A percentile compares a stretch with the other conserved stretches of the same genome.
These are phyloP conservation scores for Sterna hirundo DNA, from an alignment of 2,113 vertebrate species.

Conservation along the genomic window DNA sequence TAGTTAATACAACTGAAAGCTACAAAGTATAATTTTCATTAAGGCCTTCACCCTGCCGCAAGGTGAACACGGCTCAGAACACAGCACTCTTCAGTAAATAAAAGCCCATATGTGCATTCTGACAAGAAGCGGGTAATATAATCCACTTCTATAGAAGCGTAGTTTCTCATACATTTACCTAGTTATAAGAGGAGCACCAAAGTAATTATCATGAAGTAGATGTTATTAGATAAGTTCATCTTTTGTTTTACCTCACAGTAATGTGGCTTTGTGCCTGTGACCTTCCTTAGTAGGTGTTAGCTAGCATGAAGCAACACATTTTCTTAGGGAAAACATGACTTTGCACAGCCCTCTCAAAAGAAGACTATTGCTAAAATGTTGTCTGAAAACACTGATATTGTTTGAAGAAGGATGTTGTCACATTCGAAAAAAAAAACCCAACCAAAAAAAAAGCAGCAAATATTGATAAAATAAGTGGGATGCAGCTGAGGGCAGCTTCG, in stretches of 20 bases:
- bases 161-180: background rate
- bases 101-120: background rate
- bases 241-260: background rate
- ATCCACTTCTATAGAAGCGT: background rate
- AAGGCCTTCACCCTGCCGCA: background rate
- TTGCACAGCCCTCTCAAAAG: background rate
- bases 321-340: background rate
- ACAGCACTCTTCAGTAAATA: accelerated
- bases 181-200: background rate
- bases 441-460: background rate
- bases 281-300: background rate
- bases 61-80: accelerated
- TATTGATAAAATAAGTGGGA: background rate
- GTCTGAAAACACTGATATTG: background rate
- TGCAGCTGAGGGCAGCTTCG: background rate
- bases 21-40: background rate
- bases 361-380: background rate
- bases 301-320: background rate
- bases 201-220: background rate
- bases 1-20: background rate
- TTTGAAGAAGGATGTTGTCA: background rate
- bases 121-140: background rate
- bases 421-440: background rate
- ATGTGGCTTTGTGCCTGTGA: background rate
- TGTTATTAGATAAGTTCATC: background rate